Base-by-base conservation (phyloP, 2,113 vertebrate genomes). In the Rhinopithecus roxellana region DNA sequence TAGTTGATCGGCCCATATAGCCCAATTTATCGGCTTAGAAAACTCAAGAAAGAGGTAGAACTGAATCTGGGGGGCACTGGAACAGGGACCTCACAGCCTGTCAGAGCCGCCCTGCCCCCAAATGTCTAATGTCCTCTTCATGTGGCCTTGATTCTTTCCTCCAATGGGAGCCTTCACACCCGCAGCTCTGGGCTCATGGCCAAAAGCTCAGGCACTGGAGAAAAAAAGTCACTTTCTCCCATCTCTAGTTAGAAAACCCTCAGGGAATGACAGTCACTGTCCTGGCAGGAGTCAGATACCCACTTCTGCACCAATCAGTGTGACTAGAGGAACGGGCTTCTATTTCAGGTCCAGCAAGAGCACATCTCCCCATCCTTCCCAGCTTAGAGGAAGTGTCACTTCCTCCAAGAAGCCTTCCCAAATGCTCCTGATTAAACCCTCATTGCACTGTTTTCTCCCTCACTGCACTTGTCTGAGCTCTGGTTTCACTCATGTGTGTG, bases 401-500 rank as follows among this genome's bases (percentile, higher is more conserved):
- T 78, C 52, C 23, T 85, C 38, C 6, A 11, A 50, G 75, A 87
- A 87, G 81, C 18, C 89, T 81, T 90, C 32, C 43, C 27, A 18
- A 13, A 82, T 48, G 52, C 23, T 40, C 27, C 74, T 8, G 2
- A 5, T n/a, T 23, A 22, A 11, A 22, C 11, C 25, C 38, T 55
- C 32, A 3, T 8, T 27, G n/a, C 48, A 16, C 25, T 52, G 27
- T 14, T 43, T 61, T 75, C 82, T 57, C 57, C 52, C 45, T 55
- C 23, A 4, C 11, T 22, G 59, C 30, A n/a, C 27, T 10, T 6
- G 0, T 55, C 67, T 50, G 69, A 78, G 27, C 23, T 59, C 38
- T 18, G 10, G 10, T 30, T 38, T 9, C 12, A 30, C 48, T 4
- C 0, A 0, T 27, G 7, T 67, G 27, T 67, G 30, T 30, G 16